Evolutionary conservation across 2,113 vertebrate species (phyloP).

Genomic region (Rhinopithecus roxellana): DNA sequence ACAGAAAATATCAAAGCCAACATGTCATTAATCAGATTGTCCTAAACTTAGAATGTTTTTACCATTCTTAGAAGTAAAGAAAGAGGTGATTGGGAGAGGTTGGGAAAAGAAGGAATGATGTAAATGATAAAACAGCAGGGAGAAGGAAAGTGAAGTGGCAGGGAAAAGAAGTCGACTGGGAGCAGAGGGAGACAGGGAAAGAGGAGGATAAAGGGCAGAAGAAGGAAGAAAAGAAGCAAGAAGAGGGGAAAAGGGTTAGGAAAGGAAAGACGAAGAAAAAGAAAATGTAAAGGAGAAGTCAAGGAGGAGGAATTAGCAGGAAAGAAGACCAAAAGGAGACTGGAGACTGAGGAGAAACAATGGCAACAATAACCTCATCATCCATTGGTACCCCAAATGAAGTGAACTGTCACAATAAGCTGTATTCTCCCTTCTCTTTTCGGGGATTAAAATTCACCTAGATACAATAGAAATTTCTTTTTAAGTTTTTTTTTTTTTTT

Average conservation of each 20-base stretch:
- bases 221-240: neutral
- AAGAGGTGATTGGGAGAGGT: neutral
- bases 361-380: neutral
- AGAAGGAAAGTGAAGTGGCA: rapidly evolving
- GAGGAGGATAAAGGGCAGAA: neutral
- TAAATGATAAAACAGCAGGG: neutral
- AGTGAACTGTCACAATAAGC: neutral
- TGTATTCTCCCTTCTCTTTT: neutral
- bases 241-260: neutral
- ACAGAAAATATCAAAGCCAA: neutral
- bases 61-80: neutral
- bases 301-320: too few relatives aligned
- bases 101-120: neutral
- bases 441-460: neutral
- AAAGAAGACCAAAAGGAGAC: neutral
- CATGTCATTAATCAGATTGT: neutral
- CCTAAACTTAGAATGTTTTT: neutral
- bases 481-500: neutral
- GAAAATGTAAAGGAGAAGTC: neutral
- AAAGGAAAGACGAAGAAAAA: neutral
- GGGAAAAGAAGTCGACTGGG: too few relatives aligned
- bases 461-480: neutral
- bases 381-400: neutral
- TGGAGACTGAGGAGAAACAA: neutral
- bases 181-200: neutral